A percentile compares a stretch with the other conserved stretches of the same genome.
phyloP scores from a whole-genome alignment of 2,888 invertebrate species.

The Ennomos quercinarius region DNA sequence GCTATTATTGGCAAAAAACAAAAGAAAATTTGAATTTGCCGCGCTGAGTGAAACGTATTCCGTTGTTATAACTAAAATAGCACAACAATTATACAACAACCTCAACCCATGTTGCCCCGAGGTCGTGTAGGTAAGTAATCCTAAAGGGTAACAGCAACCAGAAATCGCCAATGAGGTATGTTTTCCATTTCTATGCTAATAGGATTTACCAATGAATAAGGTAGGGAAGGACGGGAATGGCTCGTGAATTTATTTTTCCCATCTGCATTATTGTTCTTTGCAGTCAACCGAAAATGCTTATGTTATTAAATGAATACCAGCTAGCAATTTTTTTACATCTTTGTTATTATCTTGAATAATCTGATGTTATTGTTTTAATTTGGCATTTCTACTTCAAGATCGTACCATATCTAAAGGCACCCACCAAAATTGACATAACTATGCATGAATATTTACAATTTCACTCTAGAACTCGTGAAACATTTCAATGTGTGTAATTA shows the following conservation, averaged over 20 bases:
- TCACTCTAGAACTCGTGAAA: too few relatives aligned
- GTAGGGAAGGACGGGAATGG: slow-evolving; percentile 36
- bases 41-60: too few relatives aligned
- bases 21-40: too few relatives aligned
- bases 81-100: slow-evolving; percentile 3
- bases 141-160: slow-evolving; percentile 45
- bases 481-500: too few relatives aligned
- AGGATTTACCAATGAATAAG: slow-evolving; percentile 56
- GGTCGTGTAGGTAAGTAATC: slow-evolving; percentile 44
- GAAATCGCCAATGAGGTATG: slow-evolving; percentile 56
- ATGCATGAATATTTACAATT: too few relatives aligned
- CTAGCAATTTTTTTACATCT: too few relatives aligned
- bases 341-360: too few relatives aligned
- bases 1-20: too few relatives aligned
- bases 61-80: slow-evolving; percentile 7
- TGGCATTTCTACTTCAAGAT: too few relatives aligned
- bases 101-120: slow-evolving; percentile 31
- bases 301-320: slow-evolving; percentile 30
- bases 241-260: slow-evolving; percentile 53
- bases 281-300: slow-evolving; percentile 18
- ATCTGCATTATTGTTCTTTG: slow-evolving; percentile 48
- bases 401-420: too few relatives aligned
- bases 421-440: too few relatives aligned
- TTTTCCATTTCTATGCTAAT: slow-evolving; percentile 67
- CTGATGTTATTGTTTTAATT: too few relatives aligned